Percentiles rank a stretch among this genome's conserved stretches.
Conservation (phyloP, 2,888 invertebrate species). For the Vandiemenella viatica region DNA sequence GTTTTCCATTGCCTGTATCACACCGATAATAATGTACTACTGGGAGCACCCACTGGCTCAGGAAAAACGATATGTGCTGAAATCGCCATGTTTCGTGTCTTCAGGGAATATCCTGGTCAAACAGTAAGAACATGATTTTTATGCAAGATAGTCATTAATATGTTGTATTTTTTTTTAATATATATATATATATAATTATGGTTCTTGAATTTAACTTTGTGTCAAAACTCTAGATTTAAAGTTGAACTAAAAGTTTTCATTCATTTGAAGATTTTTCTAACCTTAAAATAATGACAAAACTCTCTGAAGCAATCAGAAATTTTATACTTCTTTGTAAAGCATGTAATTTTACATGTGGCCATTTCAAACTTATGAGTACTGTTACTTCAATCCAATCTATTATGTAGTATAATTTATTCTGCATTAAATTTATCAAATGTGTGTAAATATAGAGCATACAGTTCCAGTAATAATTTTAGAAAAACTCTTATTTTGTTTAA, state of each 20-base stretch:
- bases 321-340: not conserved
- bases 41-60: conserved; percentile 93
- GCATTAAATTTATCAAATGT: no score
- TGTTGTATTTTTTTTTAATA: not conserved
- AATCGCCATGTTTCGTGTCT: conserved; percentile 87
- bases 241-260: not conserved
- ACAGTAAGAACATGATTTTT: conserved; percentile 38
- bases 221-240: not conserved
- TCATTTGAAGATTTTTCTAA: not conserved
- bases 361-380: no score
- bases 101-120: conserved; percentile 59
- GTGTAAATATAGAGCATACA: no score
- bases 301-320: not conserved
- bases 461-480: no score
- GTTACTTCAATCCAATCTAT: no score
- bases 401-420: no score
- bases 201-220: not conserved
- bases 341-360: no score
- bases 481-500: no score
- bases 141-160: not conserved
- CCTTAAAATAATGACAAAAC: not conserved
- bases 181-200: not conserved
- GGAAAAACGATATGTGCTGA: conserved; percentile 98
- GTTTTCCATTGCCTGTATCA: conserved; percentile 93
- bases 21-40: conserved; percentile 79